Evolutionary conservation across 2,797 vertebrate genomes (phyloP).

Genomic region (Molossus molossus): DNA sequence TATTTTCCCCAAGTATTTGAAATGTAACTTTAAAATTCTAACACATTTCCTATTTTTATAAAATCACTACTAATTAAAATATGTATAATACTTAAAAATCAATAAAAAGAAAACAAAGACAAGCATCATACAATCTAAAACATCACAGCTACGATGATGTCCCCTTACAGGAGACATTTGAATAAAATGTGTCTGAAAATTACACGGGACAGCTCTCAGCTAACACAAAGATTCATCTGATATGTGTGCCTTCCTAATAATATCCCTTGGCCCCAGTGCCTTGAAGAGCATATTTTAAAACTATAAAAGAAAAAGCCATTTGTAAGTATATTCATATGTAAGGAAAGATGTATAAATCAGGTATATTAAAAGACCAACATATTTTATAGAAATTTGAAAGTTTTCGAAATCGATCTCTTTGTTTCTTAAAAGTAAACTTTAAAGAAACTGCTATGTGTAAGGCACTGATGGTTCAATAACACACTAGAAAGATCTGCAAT

Average conservation of each 20-base stretch:
- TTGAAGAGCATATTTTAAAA: constrained; percentile 57
- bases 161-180: not conserved
- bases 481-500: not conserved
- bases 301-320: not conserved
- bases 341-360: not conserved
- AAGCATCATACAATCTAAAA: constrained; percentile 18
- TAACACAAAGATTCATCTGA: constrained; percentile 45
- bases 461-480: not conserved
- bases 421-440: constrained; percentile 28
- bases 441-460: not conserved
- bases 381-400: constrained; percentile 23
- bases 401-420: constrained; percentile 42
- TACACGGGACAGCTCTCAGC: not conserved
- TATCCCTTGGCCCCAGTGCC: not conserved
- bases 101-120: not conserved
- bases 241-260: constrained; percentile 8
- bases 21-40: constrained; percentile 55
- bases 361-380: not conserved
- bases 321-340: not conserved
- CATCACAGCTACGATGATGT: not conserved
- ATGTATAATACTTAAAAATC: constrained; percentile 24
- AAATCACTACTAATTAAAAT: constrained; percentile 41
- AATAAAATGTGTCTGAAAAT: constrained; percentile 52
- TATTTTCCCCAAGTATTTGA: not conserved
- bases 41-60: not conserved